These are phyloP conservation scores for Aphelinus certus DNA, from an alignment of 1,140 invertebrate species.

Conservation along the genomic window DNA sequence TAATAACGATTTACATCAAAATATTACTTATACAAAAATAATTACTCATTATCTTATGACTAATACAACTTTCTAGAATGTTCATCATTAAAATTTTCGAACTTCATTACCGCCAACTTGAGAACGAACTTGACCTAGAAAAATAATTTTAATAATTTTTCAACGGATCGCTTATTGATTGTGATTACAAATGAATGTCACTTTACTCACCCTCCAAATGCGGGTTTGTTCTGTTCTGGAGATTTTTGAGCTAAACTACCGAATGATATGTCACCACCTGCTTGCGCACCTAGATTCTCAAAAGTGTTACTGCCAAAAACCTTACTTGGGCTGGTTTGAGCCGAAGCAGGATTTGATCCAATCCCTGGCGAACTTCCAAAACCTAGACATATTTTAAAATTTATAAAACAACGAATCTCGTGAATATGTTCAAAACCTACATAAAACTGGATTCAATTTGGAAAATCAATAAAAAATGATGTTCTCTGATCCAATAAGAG, in stretches of 20 bases:
- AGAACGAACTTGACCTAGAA: constrained; percentile 61
- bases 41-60: constrained; percentile 7
- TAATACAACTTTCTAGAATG: constrained; percentile 8
- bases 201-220: constrained; percentile 54
- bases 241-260: constrained; percentile 61
- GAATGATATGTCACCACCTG: constrained; percentile 55
- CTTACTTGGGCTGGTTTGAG: constrained; percentile 49
- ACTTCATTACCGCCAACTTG: constrained; percentile 55
- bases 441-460: too few species aligned
- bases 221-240: constrained; percentile 52
- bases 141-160: constrained; percentile 33
- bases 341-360: constrained; percentile 46
- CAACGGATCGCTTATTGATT: constrained; percentile 1
- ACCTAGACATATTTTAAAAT: constrained; percentile 39
- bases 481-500: too few species aligned
- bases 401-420: neutral
- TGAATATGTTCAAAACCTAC: too few species aligned
- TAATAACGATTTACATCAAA: too few species aligned
- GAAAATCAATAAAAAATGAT: neutral
- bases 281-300: constrained; percentile 57
- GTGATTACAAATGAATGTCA: constrained; percentile 10
- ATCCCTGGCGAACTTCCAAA: constrained; percentile 55
- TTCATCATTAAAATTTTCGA: neutral
- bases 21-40: neutral
- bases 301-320: constrained; percentile 59